phyloP scores from a whole-genome alignment of 2,888 invertebrate species.

The Macrophya alboannulata region DNA sequence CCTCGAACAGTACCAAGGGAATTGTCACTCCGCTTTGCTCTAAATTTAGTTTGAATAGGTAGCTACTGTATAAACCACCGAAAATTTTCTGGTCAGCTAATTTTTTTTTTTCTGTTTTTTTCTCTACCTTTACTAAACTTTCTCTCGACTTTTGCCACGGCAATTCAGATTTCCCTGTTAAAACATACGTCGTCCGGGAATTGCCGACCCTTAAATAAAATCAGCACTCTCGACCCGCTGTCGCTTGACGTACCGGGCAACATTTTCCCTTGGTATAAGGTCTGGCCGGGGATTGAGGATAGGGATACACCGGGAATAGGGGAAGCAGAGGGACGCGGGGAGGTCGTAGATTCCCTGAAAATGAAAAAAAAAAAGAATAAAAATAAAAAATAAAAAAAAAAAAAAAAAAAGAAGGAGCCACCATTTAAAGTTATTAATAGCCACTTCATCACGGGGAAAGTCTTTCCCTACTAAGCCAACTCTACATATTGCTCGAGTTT shows the following conservation, averaged over 20 bases:
- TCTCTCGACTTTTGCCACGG: background rate
- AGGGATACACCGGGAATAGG: constrained; percentile 35
- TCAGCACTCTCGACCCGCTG: constrained; percentile 55
- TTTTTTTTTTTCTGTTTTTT: background rate
- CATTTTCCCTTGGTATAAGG: constrained; percentile 50
- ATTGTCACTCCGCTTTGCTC: constrained; percentile 38
- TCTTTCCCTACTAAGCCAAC: constrained; percentile 57
- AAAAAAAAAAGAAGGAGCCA: constrained; percentile 62
- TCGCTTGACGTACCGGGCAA: constrained; percentile 55
- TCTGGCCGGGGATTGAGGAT: constrained; percentile 15
- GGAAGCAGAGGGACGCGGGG: constrained; percentile 1
- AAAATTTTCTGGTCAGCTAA: constrained; percentile 24
- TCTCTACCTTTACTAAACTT: background rate
- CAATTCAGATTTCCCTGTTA: constrained; percentile 47
- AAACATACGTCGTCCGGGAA: constrained; percentile 49
- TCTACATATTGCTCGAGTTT: constrained; percentile 66
- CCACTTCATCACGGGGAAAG: constrained; percentile 68
- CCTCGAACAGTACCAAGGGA: constrained; percentile 26
- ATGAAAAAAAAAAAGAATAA: background rate
- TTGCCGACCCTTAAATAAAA: constrained; percentile 55
- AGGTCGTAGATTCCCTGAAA: constrained; percentile 7
- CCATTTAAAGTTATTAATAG: constrained; percentile 70
- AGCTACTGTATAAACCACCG: background rate
- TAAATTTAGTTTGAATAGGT: constrained; percentile 24
- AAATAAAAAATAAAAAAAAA: background rate